Base-by-base conservation (phyloP, 1,140 invertebrate genomes). In the Caenorhabditis inopinata region DNA sequence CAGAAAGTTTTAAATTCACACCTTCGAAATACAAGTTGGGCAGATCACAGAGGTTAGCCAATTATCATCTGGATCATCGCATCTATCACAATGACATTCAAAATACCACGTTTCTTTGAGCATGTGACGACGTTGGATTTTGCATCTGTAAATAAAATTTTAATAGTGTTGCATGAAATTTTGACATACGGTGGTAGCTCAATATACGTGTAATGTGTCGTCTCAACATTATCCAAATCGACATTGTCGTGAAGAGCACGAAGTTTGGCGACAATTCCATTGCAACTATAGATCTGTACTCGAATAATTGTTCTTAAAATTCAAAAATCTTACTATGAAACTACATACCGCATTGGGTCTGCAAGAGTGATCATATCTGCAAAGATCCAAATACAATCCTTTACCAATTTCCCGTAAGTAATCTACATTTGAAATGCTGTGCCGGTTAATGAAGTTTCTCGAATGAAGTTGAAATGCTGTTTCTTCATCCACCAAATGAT, bases 61-160 rank as follows among this genome's bases (percentile, higher is more conserved):
- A 45, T 88, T 79, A 25, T 88, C 87, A 3, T 42, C 45, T n/a
- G 73, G 45, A 48, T 88, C 87, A 3, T 32, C 48, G 58, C 87
- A 88, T 27, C 87, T 73, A 12, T 79, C 79, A 74, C 87, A 88
- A n/a, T 89, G 45, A 58, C 87, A 88, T 6, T 85, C 74, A 51
- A 88, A 88, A 51, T 85, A 87, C 86, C 86, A 87, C 11, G 85
- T 87, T 46, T 87, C 87, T 75, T 87, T 85, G 1, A 88, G 75
- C 62, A 87, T 68, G 32, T 68, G 58, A 21, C 58, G 58, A 51
- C 80, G 89, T 87, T 21, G 74, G 48, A 21, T 88, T 82, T 62
- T 86, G 84, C 53, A 87, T 78, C 48, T 81, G 80, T 2, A 84
- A 62, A n/a, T 46, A 75, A 32, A 74, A 82, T 6, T 4, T 7